These are phyloP conservation scores for Catagonus wagneri DNA, from an alignment of 2,113 vertebrate genomes.

Conservation along the genomic window DNA sequence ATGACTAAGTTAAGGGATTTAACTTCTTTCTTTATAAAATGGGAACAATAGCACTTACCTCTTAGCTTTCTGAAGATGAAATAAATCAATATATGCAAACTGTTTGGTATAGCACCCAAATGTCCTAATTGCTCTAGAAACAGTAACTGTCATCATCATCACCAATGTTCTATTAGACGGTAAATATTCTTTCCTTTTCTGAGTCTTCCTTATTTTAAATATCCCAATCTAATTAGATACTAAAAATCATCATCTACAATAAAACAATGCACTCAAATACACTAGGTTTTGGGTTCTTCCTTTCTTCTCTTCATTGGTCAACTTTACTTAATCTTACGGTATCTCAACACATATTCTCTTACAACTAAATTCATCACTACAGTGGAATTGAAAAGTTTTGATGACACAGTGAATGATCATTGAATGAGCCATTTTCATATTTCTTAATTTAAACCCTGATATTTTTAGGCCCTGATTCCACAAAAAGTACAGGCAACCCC, in stretches of 20 bases:
- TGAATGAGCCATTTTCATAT: not conserved
- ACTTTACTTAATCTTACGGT: not conserved
- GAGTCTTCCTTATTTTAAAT: not conserved
- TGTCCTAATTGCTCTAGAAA: not conserved
- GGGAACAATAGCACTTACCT: not conserved
- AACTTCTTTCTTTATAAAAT: slow-evolving; percentile 33
- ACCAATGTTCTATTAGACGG: not conserved
- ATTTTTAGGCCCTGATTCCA: not conserved
- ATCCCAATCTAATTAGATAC: not conserved
- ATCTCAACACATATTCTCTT: not conserved
- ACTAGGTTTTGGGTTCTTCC: not conserved
- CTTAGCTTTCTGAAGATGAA: slow-evolving; percentile 5
- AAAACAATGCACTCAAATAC: not conserved
- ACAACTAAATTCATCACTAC: not conserved
- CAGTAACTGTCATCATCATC: not conserved
- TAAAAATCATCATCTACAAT: not conserved
- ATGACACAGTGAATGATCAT: not conserved
- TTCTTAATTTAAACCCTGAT: not conserved
- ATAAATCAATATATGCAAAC: not conserved
- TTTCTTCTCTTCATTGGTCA: not conserved
- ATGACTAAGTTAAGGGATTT: not conserved
- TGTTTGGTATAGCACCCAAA: not conserved
- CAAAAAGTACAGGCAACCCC: not conserved
- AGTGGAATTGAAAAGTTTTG: not conserved
- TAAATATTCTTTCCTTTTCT: not conserved